phyloP scores from a whole-genome alignment of 2,797 vertebrate species.

The Tapirus indicus region DNA sequence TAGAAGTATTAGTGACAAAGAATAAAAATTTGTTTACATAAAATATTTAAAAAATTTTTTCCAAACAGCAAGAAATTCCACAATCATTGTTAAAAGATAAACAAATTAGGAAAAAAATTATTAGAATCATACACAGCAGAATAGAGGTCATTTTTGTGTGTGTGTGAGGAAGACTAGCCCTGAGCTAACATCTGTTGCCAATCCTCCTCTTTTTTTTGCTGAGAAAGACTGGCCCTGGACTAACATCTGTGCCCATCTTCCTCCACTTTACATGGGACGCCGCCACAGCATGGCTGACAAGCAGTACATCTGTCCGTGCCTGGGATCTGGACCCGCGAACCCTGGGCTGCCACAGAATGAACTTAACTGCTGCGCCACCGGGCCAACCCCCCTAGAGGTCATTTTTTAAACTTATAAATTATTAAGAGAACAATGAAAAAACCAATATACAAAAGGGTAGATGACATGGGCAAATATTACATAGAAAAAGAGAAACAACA shows the following conservation, averaged over 20 bases:
- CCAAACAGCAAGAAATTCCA: neutral
- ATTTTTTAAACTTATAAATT: neutral
- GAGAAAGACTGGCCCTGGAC: too few species aligned
- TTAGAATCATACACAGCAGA: neutral
- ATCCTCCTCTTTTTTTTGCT: too few species aligned
- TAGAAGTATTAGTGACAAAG: neutral
- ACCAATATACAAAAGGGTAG: neutral
- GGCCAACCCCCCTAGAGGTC: neutral
- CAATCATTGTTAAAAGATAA: neutral
- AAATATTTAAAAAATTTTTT: neutral
- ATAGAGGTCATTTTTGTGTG: neutral
- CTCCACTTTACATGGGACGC: too few species aligned
- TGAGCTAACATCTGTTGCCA: too few species aligned
- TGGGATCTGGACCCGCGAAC: too few species aligned
- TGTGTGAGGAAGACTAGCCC: too few species aligned
- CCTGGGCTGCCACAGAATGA: too few species aligned
- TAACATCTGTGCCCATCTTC: too few species aligned
- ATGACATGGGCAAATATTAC: neutral
- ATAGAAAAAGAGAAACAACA: neutral
- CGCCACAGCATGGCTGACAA: too few species aligned
- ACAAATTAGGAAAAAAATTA: neutral
- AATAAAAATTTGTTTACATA: neutral
- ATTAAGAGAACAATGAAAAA: neutral
- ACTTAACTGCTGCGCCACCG: too few species aligned
- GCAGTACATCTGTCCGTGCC: too few species aligned